phyloP scores from a whole-genome alignment of 2,797 vertebrate species.

The Rhynchotus rufescens region DNA sequence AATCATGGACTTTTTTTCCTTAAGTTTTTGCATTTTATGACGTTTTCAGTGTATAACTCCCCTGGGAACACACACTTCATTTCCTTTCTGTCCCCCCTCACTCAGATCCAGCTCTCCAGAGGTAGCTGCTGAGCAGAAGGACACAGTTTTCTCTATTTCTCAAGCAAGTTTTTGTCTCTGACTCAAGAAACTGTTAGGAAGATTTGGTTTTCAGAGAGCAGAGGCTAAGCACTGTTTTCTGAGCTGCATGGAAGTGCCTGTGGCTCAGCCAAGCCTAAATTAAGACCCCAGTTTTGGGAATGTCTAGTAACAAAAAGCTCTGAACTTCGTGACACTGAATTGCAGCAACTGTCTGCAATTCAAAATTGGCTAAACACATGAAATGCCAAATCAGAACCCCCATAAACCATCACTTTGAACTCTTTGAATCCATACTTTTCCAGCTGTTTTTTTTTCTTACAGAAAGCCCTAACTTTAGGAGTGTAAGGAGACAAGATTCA shows the following conservation, averaged over 20 bases:
- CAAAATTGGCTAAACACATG: no score
- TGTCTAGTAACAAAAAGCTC: not conserved
- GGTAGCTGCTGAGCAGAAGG: not conserved
- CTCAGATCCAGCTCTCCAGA: not conserved
- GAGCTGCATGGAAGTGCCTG: not conserved
- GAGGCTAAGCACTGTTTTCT: not conserved
- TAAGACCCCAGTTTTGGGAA: not conserved
- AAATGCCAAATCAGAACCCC: no score
- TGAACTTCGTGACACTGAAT: not conserved
- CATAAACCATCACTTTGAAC: no score
- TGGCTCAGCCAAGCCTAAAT: not conserved
- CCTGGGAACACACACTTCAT: not conserved
- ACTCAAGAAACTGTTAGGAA: not conserved
- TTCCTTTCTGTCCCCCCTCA: not conserved
- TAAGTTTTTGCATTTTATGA: not conserved
- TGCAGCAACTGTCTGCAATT: not conserved
- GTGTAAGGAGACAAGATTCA: not conserved
- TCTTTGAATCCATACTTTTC: no score
- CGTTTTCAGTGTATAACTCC: not conserved
- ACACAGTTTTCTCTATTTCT: not conserved
- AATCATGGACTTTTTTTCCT: not conserved
- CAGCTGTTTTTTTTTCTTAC: not conserved
- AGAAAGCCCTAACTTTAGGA: not conserved
- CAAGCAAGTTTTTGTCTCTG: not conserved
- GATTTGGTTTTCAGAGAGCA: no score